Evolutionary conservation across 2,113 vertebrate genomes (phyloP).

Genomic region (Ciconia maguari): DNA sequence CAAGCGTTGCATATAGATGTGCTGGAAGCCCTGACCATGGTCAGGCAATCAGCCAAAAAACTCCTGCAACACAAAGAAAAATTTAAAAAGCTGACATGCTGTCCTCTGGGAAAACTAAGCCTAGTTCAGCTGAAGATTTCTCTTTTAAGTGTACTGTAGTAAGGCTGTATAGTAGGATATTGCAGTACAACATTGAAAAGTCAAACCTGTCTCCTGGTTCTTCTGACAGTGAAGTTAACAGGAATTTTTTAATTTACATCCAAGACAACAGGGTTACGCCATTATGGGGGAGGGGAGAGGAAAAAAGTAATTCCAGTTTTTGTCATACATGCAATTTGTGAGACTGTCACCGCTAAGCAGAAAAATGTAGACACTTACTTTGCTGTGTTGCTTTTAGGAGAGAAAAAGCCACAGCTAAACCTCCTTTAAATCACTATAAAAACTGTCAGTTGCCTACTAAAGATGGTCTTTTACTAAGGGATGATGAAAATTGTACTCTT

Average conservation of each 20-base stretch:
- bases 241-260: not conserved
- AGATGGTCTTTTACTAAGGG: not conserved
- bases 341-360: not conserved
- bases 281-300: not conserved
- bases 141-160: not conserved
- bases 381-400: not conserved
- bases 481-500: not conserved
- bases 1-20: not conserved
- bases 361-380: not conserved
- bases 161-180: not conserved
- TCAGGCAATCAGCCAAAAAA: not conserved
- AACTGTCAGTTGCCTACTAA: not conserved
- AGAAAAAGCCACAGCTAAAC: not conserved
- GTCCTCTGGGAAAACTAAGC: not conserved
- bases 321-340: not conserved
- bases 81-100: not conserved
- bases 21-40: not conserved
- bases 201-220: not conserved
- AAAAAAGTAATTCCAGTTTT: not conserved
- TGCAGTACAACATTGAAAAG: not conserved
- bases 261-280: not conserved
- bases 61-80: not conserved
- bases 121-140: not conserved
- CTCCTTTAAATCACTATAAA: not conserved
- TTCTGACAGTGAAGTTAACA: not conserved